phyloP scores from a whole-genome alignment of 2,888 invertebrate genomes.

The Sarcophaga rosellei region DNA sequence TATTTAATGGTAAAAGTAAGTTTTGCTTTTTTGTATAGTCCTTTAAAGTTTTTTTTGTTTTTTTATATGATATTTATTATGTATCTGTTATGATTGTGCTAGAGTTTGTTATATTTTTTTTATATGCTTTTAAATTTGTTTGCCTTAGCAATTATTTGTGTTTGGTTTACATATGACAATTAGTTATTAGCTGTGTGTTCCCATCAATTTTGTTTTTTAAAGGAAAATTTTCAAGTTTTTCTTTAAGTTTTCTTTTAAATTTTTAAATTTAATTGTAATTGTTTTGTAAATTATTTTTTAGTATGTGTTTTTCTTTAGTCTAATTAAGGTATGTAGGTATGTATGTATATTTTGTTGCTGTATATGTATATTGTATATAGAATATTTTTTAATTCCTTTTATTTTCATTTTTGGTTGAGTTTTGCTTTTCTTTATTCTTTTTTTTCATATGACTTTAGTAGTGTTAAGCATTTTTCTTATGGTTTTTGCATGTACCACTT shows the following conservation, averaged over 20 bases:
- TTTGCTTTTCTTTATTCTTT: slow-evolving; percentile 45
- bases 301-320: slow-evolving; percentile 1
- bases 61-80: slow-evolving; percentile 56
- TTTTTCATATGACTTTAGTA: slow-evolving; percentile 25
- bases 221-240: slow-evolving; percentile 17
- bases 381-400: too few species aligned
- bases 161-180: slow-evolving; percentile 4
- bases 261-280: slow-evolving; percentile 21
- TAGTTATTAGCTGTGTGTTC: slow-evolving; percentile 64
- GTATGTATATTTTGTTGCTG: slow-evolving; percentile 1
- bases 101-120: slow-evolving; percentile 37
- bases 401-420: slow-evolving; percentile 3
- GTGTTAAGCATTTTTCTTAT: slow-evolving; percentile 7
- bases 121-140: slow-evolving; percentile 56
- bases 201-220: slow-evolving; percentile 58
- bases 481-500: slow-evolving; percentile 38
- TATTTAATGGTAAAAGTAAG: background rate
- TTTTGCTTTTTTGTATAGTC: slow-evolving; percentile 23
- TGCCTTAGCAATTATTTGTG: background rate
- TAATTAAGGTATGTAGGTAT: slow-evolving; percentile 13
- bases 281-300: slow-evolving; percentile 14
- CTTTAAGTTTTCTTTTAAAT: slow-evolving; percentile 1
- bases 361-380: too few species aligned
- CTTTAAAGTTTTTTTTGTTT: slow-evolving; percentile 26
- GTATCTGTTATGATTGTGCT: slow-evolving; percentile 65